phyloP scores from a whole-genome alignment of 1,140 invertebrate genomes.

The Plectus sambesii region DNA sequence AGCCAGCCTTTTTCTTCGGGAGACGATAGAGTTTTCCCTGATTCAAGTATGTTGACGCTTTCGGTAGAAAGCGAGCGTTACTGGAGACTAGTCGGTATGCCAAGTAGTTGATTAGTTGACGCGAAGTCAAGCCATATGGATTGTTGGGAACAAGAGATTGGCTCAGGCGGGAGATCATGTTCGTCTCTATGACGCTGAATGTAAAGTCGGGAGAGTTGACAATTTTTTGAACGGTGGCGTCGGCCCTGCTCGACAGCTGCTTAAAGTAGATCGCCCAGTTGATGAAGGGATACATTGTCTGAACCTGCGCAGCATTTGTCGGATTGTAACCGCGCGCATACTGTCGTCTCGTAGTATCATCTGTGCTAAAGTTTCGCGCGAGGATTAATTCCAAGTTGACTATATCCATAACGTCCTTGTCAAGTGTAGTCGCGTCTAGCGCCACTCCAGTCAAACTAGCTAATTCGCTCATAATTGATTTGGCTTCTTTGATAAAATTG shows the following conservation, averaged over 20 bases:
- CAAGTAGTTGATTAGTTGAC: constrained; percentile 30
- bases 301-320: constrained; percentile 8
- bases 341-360: constrained; percentile 22
- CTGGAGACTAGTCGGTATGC: constrained; percentile 26
- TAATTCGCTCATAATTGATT: constrained; percentile 10
- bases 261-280: constrained; percentile 11
- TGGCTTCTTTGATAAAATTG: no score
- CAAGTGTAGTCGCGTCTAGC: constrained; percentile 15
- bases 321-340: constrained; percentile 28
- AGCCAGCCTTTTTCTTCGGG: background rate
- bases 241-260: constrained; percentile 5
- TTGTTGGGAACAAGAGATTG: constrained; percentile 5
- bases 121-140: constrained; percentile 14
- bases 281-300: constrained; percentile 4
- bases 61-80: constrained; percentile 25
- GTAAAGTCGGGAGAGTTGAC: constrained; percentile 1
- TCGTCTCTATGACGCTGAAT: constrained; percentile 18
- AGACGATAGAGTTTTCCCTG: no score
- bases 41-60: constrained; percentile 3
- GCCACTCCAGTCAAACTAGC: constrained; percentile 9
- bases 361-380: constrained; percentile 27
- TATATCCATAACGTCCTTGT: constrained; percentile 21
- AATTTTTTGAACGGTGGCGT: constrained; percentile 5
- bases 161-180: constrained; percentile 9
- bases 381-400: constrained; percentile 27